Evolutionary conservation across 2,113 vertebrate species (phyloP), one percentile per base, ranked within the genome.

Genomic region (Suncus etruscus): DNA sequence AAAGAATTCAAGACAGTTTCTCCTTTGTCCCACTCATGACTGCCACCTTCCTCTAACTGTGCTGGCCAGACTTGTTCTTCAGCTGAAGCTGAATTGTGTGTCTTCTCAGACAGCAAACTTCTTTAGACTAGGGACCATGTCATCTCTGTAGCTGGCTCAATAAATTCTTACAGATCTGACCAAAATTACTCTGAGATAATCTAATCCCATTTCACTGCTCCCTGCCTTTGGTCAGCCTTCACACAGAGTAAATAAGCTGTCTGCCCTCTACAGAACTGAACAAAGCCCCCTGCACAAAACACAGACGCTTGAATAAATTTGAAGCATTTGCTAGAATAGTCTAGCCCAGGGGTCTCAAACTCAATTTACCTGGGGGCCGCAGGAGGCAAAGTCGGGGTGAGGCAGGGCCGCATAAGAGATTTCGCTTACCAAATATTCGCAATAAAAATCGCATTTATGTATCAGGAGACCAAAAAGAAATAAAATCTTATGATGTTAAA

Each of bases 401-500:
- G n/a, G n/a, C n/a, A n/a, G n/a, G n/a, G n/a, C n/a, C n/a, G n/a
- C n/a, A n/a, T n/a, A n/a, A n/a, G n/a, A n/a, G n/a, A n/a, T n/a
- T n/a, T n/a, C n/a, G n/a, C n/a, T n/a, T n/a, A n/a, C n/a, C n/a
- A n/a, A n/a, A n/a, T n/a, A n/a, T n/a, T n/a, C n/a, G n/a, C n/a
- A n/a, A n/a, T n/a, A n/a, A n/a, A n/a, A n/a, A n/a, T n/a, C n/a
- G n/a, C 93, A 97, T 99, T 92, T 98, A 97, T 45, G 75, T 99
- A 81, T 98, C 98, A 12, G 96, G 88, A 25, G 97, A 97, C 16
- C 97, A 96, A 51, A 98, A 98, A 95, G 98, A 99, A 96, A 98
- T 98, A 96, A 89, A 98, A 54, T 99, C 98, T 50, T 95, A 98
- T 0, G 98, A 98, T 94, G 95, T 94, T 85, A 98, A 97, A 96